Evolutionary conservation across 1,140 invertebrate genomes (phyloP).

Genomic region (Alviniconcha marisindica): DNA sequence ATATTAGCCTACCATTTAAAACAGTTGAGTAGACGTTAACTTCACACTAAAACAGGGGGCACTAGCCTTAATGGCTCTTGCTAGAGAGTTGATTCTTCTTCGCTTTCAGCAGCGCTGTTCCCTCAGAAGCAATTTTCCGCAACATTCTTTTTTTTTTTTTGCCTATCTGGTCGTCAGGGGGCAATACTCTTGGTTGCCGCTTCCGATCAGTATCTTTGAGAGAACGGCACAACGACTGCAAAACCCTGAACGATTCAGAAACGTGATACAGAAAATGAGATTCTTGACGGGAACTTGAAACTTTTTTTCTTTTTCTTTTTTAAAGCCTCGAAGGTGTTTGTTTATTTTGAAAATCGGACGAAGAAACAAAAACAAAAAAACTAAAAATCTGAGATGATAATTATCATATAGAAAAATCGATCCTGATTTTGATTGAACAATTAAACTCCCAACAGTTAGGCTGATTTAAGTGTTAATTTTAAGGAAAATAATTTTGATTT

Average conservation of each 20-base stretch:
- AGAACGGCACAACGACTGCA: not conserved
- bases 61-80: not conserved
- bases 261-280: constrained; percentile 20
- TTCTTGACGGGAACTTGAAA: not conserved
- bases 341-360: not conserved
- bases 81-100: not conserved
- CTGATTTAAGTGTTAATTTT: too few relatives aligned
- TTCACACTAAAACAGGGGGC: not conserved
- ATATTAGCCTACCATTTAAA: too few relatives aligned
- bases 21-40: not conserved
- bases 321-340: not conserved
- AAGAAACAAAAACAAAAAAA: too few relatives aligned
- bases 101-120: not conserved
- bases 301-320: not conserved
- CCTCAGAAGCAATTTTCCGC: constrained; percentile 31
- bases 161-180: not conserved
- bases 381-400: too few relatives aligned
- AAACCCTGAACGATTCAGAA: constrained; percentile 3
- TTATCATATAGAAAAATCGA: too few relatives aligned
- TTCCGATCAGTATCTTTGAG: constrained; percentile 25
- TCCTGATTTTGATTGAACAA: too few relatives aligned
- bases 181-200: not conserved
- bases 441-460: too few relatives aligned
- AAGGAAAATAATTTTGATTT: too few relatives aligned
- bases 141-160: constrained; percentile 19